Percentiles rank a stretch among this genome's conserved stretches.
Evolutionary conservation across 2,888 invertebrate genomes (phyloP).

Genomic region (Andrena bucephala): DNA sequence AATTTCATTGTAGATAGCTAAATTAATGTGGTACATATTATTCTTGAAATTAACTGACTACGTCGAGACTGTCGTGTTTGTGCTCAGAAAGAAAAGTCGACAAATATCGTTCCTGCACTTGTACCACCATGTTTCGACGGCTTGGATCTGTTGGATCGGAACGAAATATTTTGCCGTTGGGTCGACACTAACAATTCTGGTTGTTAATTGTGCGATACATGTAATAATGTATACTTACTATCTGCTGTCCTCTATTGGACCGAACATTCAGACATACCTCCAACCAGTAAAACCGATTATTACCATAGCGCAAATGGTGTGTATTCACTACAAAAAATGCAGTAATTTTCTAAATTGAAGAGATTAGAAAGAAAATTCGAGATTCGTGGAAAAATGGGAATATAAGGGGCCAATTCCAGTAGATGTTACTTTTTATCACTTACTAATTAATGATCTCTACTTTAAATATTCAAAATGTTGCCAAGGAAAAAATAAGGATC

Average conservation of each 20-base stretch:
- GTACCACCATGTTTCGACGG: constrained; percentile 89
- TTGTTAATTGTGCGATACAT: neutral
- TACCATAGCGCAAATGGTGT: neutral
- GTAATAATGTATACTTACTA: neutral
- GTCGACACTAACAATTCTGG: rapidly evolving
- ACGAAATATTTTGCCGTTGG: neutral
- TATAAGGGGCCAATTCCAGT: too few relatives aligned
- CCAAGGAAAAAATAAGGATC: neutral
- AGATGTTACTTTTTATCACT: too few relatives aligned
- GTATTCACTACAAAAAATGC: neutral
- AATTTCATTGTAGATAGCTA: constrained; percentile 69
- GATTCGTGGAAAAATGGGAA: too few relatives aligned
- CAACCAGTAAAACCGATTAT: neutral
- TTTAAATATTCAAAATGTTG: neutral
- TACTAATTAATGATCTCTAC: neutral
- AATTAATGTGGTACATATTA: constrained; percentile 86
- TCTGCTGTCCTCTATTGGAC: neutral
- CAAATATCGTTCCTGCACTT: constrained; percentile 85
- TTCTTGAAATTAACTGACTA: constrained; percentile 86
- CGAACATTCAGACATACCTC: neutral
- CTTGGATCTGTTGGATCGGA: constrained; percentile 66
- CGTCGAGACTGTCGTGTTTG: constrained; percentile 89
- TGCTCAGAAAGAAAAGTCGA: constrained; percentile 89
- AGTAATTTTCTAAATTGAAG: too few relatives aligned
- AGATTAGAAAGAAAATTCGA: too few relatives aligned